Conservation (phyloP, 2,797 vertebrate genomes). For the Lacerta viridis region DNA sequence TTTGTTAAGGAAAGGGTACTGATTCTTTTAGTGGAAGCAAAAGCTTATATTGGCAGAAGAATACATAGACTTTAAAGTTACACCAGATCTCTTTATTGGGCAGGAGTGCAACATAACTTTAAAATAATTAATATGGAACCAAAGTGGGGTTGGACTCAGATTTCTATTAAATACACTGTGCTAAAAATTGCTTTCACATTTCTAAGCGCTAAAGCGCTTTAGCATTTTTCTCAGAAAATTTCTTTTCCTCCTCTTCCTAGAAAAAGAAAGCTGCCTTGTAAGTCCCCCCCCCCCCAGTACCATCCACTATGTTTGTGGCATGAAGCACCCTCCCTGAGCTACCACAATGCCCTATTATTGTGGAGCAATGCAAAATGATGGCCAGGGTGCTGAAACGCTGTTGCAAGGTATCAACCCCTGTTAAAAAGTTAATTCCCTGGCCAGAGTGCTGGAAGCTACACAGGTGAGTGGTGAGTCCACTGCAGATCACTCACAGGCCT, state of each 20-base stretch:
- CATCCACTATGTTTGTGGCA: too few species aligned
- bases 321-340: too few species aligned
- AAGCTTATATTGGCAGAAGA: background rate
- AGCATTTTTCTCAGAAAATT: too few species aligned
- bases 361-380: too few species aligned
- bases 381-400: too few species aligned
- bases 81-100: background rate
- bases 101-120: constrained; percentile 1
- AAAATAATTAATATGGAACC: background rate
- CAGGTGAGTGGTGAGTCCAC: background rate
- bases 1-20: background rate
- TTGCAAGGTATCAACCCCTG: background rate
- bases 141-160: background rate
- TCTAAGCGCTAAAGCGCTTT: too few species aligned
- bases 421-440: background rate
- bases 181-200: background rate
- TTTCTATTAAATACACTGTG: background rate
- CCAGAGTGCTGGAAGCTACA: background rate
- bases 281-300: too few species aligned
- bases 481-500: background rate
- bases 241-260: too few species aligned
- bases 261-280: too few species aligned
- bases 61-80: constrained; percentile 4
- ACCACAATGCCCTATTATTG: too few species aligned
- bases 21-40: background rate